A percentile compares a stretch with the other conserved stretches of the same genome.
phyloP scores from a whole-genome alignment of 2,113 vertebrate genomes.

The Callopanchax toddi region DNA sequence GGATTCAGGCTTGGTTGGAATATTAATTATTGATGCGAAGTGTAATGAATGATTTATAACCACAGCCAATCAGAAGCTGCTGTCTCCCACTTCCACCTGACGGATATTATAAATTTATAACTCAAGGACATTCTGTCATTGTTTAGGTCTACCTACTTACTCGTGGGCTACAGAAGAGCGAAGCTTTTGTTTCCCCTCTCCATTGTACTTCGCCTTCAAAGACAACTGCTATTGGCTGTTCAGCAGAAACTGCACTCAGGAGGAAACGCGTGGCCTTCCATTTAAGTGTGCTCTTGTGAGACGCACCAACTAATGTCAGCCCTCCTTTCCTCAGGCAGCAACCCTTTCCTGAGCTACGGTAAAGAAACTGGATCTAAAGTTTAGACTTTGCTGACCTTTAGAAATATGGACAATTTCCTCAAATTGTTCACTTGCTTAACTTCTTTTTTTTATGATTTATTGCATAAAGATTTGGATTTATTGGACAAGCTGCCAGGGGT shows the following conservation, averaged over 20 bases:
- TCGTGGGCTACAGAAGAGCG: conserved; percentile 59
- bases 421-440: neutral
- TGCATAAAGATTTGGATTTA: neutral
- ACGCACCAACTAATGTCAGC: conserved; percentile 27
- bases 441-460: neutral
- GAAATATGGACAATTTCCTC: neutral
- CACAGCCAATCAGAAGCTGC: conserved; percentile 82
- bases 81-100: conserved; percentile 76
- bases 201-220: conserved; percentile 72
- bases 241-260: conserved; percentile 59
- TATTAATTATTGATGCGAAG: conserved; percentile 84
- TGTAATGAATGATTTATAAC: conserved; percentile 85
- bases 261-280: conserved; percentile 49
- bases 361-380: conserved; percentile 20
- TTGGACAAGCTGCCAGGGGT: neutral
- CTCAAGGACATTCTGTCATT: conserved; percentile 84
- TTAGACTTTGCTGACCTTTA: conserved; percentile 29
- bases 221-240: conserved; percentile 62
- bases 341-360: conserved; percentile 6
- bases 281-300: conserved; percentile 39
- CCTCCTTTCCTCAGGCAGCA: conserved; percentile 26
- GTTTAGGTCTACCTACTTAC: conserved; percentile 69
- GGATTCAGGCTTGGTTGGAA: conserved; percentile 78
- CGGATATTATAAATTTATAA: conserved; percentile 84
- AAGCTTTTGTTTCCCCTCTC: conserved; percentile 57